These are phyloP conservation scores for Dascyllus trimaculatus DNA, from an alignment of 2,113 vertebrate genomes.

Conservation along the genomic window DNA sequence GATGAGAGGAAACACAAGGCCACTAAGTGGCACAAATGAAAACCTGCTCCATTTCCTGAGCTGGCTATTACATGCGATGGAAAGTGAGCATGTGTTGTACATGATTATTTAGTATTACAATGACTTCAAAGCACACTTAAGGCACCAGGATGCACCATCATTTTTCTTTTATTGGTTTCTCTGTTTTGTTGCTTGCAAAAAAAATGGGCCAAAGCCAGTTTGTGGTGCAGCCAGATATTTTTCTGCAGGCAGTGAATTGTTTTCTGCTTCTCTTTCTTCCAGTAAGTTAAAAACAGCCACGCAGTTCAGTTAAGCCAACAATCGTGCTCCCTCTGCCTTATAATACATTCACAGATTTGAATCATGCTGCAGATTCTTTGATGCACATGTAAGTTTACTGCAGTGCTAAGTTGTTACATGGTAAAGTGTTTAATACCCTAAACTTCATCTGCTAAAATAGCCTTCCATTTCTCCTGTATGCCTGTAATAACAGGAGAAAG, in stretches of 20 bases:
- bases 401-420: conserved; percentile 25
- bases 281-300: conserved; percentile 59
- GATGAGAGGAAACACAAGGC: conserved; percentile 35
- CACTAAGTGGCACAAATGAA: conserved; percentile 40
- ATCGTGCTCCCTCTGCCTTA: conserved; percentile 35
- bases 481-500: conserved; percentile 8
- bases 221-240: conserved; percentile 60
- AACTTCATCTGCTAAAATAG: conserved; percentile 31
- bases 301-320: conserved; percentile 55
- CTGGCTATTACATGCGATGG: conserved; percentile 57
- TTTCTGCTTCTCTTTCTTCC: conserved; percentile 50
- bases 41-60: conserved; percentile 15
- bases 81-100: conserved; percentile 41
- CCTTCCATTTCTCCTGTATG: conserved; percentile 1
- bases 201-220: conserved; percentile 33
- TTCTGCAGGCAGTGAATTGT: conserved; percentile 49
- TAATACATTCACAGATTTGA: conserved; percentile 58
- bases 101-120: conserved; percentile 22
- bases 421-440: conserved; percentile 20
- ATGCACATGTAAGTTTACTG: conserved; percentile 8
- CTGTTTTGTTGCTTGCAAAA: conserved; percentile 48
- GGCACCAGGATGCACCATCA: conserved; percentile 9
- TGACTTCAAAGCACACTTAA: conserved; percentile 39
- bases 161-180: conserved; percentile 53
- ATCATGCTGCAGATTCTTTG: conserved; percentile 41